A percentile compares a stretch with the other conserved stretches of the same genome.
Conservation (phyloP, 1,140 invertebrate genomes). For the Listronotus oregonensis region DNA sequence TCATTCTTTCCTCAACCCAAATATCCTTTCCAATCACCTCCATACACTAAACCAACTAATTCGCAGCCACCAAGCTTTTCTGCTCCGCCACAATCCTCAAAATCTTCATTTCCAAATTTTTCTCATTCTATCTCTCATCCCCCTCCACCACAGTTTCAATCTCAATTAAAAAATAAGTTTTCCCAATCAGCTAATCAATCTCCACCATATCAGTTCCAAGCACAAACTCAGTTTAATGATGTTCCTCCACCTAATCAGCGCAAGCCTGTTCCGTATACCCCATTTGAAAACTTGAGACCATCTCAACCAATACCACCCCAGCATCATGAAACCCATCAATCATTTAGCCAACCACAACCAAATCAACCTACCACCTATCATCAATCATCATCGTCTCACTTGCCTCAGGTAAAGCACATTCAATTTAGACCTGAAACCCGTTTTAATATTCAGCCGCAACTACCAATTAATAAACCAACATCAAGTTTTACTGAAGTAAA, state of each 20-base stretch:
- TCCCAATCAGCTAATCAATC: conserved; percentile 25
- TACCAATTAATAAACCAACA: conserved; percentile 35
- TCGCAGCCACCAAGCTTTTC: conserved; percentile 54
- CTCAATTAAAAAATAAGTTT: conserved; percentile 28
- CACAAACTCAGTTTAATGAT: conserved; percentile 32
- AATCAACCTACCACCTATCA: conserved; percentile 48
- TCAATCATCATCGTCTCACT: conserved; percentile 58
- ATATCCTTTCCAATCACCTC: conserved; percentile 43
- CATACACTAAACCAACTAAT: conserved; percentile 30
- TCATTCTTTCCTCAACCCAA: conserved; percentile 42
- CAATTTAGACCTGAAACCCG: conserved; percentile 56
- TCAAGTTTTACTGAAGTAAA: conserved; percentile 26
- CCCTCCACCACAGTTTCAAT: conserved; percentile 37
- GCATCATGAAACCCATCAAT: conserved; percentile 39
- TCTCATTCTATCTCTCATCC: conserved; percentile 41
- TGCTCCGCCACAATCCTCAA: conserved; percentile 31
- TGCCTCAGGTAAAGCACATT: conserved; percentile 46
- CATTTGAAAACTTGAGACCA: conserved; percentile 44
- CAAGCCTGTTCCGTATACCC: conserved; percentile 54
- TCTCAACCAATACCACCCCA: conserved; percentile 23
- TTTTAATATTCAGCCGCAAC: conserved; percentile 51
- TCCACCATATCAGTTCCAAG: conserved; percentile 44
- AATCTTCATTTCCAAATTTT: conserved; percentile 40
- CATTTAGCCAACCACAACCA: conserved; percentile 54
- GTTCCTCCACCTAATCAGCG: conserved; percentile 47